Evolutionary conservation across 2,113 vertebrate species (phyloP).

Genomic region (Apodemus sylvaticus): DNA sequence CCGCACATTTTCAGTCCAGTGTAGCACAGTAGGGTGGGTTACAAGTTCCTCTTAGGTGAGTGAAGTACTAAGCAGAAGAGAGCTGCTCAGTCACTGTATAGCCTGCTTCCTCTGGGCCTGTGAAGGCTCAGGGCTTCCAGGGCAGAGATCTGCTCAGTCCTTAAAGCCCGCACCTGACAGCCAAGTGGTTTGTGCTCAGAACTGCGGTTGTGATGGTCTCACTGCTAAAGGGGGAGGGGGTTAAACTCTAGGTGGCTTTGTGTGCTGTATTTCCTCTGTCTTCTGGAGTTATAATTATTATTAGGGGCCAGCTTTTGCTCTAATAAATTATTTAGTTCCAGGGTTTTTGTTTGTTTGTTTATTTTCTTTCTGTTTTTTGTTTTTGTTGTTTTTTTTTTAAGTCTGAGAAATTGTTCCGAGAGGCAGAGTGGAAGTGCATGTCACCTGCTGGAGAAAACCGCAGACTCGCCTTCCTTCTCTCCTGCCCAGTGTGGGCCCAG

Average conservation of each 20-base stretch:
- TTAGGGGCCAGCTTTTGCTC: constrained; percentile 34
- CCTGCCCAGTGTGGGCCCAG: neutral
- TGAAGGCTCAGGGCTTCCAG: neutral
- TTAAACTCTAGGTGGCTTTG: constrained; percentile 23
- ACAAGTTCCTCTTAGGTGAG: neutral
- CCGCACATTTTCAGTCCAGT: neutral
- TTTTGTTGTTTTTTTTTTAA: neutral
- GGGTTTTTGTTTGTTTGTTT: constrained; percentile 26
- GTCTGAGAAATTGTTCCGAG: neutral
- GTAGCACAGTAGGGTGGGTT: constrained; percentile 36
- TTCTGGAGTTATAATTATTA: constrained; percentile 21
- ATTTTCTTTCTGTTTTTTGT: neutral
- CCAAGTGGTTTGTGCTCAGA: constrained; percentile 32
- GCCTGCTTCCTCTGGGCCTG: neutral
- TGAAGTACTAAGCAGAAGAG: neutral
- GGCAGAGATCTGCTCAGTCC: neutral
- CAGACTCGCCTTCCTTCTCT: neutral
- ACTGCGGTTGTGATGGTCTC: constrained; percentile 42
- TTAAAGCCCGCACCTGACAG: constrained; percentile 15
- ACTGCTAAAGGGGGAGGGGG: neutral
- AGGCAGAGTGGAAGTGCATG: neutral
- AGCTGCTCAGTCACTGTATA: neutral
- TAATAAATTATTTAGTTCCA: constrained; percentile 29
- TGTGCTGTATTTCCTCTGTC: neutral
- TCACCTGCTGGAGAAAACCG: neutral